Percentiles rank a stretch among this genome's conserved stretches.
phyloP scores from a whole-genome alignment of 2,113 vertebrate species.

The Acrocephalus kingi region DNA sequence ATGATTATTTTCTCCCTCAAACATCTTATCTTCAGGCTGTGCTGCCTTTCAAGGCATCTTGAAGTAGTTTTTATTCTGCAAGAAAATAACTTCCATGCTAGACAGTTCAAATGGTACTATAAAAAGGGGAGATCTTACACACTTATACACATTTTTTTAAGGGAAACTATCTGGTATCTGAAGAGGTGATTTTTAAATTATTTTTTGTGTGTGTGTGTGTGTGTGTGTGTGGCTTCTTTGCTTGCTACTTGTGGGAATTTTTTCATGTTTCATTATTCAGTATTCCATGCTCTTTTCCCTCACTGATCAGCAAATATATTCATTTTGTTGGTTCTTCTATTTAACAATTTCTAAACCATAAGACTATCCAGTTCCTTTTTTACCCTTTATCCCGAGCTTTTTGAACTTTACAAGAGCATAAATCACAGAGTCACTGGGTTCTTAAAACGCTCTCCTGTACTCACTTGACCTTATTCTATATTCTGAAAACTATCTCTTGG shows the following conservation, averaged over 20 bases:
- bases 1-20: not conserved
- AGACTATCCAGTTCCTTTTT: not conserved
- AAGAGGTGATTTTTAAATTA: not conserved
- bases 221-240: not conserved
- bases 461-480: conserved; percentile 27
- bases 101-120: not conserved
- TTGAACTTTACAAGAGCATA: conserved; percentile 32
- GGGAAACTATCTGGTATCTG: not conserved
- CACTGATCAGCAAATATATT: not conserved
- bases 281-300: not conserved
- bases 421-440: not conserved
- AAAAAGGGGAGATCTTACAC: not conserved
- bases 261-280: not conserved
- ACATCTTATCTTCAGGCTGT: not conserved
- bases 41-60: not conserved
- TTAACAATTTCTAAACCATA: not conserved
- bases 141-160: not conserved
- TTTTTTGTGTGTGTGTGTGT: not conserved
- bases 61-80: not conserved
- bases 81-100: not conserved
- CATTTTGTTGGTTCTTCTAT: not conserved
- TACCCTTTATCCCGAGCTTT: conserved; percentile 15
- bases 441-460: not conserved
- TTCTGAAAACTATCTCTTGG: conserved; percentile 10
- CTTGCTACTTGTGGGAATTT: not conserved